Conservation (phyloP, 2,888 invertebrate genomes). For the Ectobius pallidus region DNA sequence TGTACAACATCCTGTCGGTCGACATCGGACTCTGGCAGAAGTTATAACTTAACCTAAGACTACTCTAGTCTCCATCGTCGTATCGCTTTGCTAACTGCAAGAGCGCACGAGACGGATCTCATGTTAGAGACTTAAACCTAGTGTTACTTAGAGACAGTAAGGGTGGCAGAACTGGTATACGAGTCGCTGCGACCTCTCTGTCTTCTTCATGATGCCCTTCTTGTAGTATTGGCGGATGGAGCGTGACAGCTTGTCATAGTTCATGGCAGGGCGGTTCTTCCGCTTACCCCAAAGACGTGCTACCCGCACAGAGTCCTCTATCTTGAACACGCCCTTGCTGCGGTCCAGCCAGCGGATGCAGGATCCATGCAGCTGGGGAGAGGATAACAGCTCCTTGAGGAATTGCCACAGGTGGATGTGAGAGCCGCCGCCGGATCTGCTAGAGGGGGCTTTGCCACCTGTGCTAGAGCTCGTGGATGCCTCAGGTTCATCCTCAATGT, state of each 20-base stretch:
- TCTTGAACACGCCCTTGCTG: conserved; percentile 95
- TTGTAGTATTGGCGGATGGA: conserved; percentile 99
- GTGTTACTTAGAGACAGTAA: conserved; percentile 70
- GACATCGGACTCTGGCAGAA: conserved; percentile 11
- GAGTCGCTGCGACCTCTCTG: conserved; percentile 94
- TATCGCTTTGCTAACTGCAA: conserved; percentile 41
- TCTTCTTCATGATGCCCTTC: conserved; percentile 99
- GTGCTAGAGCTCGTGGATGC: conserved; percentile 49
- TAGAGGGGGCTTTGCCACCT: conserved; percentile 50
- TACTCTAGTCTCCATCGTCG: conserved; percentile 9
- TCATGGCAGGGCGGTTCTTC: conserved; percentile 99
- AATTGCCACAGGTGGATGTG: conserved; percentile 99
- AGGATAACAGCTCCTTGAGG: conserved; percentile 89
- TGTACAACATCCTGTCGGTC: neutral
- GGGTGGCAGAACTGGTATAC: conserved; percentile 99
- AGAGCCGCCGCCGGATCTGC: conserved; percentile 61
- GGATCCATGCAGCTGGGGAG: conserved; percentile 86
- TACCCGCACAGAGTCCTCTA: conserved; percentile 96
- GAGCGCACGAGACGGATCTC: conserved; percentile 17
- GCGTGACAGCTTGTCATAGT: conserved; percentile 97
- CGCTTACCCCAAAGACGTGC: conserved; percentile 98
- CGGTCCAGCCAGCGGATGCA: conserved; percentile 98
- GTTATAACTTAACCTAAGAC: neutral
- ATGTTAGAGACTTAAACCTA: conserved; percentile 21
- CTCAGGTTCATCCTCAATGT: conserved; percentile 51